A percentile compares a stretch with the other conserved stretches of the same genome.
These are phyloP conservation scores for Brachyhypopomus gauderio DNA, from an alignment of 2,113 vertebrate species.

Conservation along the genomic window DNA sequence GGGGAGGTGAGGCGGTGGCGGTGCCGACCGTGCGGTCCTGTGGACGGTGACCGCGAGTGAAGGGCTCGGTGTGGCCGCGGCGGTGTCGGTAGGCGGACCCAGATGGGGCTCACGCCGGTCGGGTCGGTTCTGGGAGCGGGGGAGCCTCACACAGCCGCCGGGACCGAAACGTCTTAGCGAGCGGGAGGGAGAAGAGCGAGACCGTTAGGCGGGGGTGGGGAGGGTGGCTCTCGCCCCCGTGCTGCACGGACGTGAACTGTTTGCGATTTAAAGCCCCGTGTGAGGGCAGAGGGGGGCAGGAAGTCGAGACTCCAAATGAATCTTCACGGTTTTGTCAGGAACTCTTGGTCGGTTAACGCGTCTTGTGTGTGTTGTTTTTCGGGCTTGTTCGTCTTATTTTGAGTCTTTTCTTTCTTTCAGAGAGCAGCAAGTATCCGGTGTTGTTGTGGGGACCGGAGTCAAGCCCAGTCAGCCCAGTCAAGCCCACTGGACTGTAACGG, in stretches of 20 bases:
- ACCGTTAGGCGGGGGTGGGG: background rate
- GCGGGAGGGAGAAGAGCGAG: too few species aligned
- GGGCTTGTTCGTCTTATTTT: background rate
- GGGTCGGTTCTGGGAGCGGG: too few species aligned
- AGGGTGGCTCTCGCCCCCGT: slow-evolving; percentile 21
- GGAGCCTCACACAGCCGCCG: too few species aligned
- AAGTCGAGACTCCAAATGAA: slow-evolving; percentile 18
- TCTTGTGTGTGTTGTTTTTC: too few species aligned
- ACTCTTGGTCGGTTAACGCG: too few species aligned
- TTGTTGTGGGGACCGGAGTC: slow-evolving; percentile 28
- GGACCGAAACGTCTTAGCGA: too few species aligned
- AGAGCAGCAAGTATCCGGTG: slow-evolving; percentile 52
- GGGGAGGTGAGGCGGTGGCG: too few species aligned
- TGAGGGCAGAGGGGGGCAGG: slow-evolving; percentile 54
- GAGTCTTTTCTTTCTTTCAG: slow-evolving; percentile 59
- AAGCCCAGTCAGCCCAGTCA: background rate
- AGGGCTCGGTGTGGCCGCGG: too few species aligned
- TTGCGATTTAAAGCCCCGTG: slow-evolving; percentile 70
- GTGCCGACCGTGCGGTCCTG: too few species aligned
- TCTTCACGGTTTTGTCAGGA: background rate
- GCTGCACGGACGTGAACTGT: slow-evolving; percentile 69
- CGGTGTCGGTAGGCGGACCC: background rate
- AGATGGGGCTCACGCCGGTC: too few species aligned
- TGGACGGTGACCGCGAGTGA: too few species aligned
- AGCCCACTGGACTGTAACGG: too few species aligned